Conservation (phyloP, 2,113 vertebrate species). For the Herpetotheres cachinnans region DNA sequence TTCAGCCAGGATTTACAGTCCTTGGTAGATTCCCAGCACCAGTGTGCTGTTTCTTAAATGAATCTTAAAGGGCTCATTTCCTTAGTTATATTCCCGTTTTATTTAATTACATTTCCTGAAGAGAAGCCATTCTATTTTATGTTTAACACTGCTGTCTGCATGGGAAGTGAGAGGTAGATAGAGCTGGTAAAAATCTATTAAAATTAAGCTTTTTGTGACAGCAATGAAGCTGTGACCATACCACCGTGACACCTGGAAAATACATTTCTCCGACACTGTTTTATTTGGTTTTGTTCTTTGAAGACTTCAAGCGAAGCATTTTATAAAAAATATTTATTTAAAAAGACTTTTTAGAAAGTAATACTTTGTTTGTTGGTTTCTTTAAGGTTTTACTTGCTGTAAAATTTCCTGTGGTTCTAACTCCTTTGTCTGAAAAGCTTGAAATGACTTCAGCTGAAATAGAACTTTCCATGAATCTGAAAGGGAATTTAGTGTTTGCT, state of each 20-base stretch:
- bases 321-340: not conserved
- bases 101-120: constrained; percentile 56
- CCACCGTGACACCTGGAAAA: not conserved
- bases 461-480: not conserved
- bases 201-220: not conserved
- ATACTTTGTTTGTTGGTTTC: not conserved
- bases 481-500: not conserved
- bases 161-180: not conserved
- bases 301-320: not conserved
- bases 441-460: not conserved
- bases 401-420: not conserved
- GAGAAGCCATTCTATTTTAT: constrained; percentile 48
- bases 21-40: not conserved
- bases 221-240: not conserved
- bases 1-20: constrained; percentile 24
- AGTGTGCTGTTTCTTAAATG: constrained; percentile 22
- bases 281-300: not conserved
- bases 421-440: not conserved
- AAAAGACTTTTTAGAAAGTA: not conserved
- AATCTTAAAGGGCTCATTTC: constrained; percentile 50
- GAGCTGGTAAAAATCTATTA: not conserved
- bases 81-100: constrained; percentile 49
- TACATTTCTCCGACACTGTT: not conserved
- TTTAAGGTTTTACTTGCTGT: not conserved
- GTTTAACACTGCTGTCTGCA: not conserved